Evolutionary conservation across 2,797 vertebrate genomes (phyloP).

Genomic region (Pseudochromis fuscus): DNA sequence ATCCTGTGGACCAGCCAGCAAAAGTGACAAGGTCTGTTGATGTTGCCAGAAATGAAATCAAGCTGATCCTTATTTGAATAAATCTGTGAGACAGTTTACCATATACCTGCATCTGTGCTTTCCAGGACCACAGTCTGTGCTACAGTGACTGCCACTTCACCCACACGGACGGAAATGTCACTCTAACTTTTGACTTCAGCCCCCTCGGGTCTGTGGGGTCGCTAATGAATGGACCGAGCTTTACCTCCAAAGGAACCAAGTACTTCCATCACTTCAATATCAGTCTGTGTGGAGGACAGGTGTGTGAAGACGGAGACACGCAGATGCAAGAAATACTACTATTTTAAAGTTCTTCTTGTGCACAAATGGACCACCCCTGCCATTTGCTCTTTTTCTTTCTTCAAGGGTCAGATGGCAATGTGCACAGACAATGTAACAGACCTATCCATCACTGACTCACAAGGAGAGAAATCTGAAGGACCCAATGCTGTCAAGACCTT

Average conservation of each 20-base stretch:
- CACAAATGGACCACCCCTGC: neutral
- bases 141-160: constrained; percentile 93
- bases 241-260: constrained; percentile 96
- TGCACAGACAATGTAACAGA: constrained; percentile 97
- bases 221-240: constrained; percentile 94
- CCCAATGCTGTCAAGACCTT: constrained; percentile 90
- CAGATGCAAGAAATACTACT: neutral
- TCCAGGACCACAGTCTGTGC: constrained; percentile 93
- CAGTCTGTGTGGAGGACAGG: constrained; percentile 94
- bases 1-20: constrained; percentile 93
- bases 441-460: constrained; percentile 87
- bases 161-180: constrained; percentile 87
- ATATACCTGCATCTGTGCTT: constrained; percentile 4
- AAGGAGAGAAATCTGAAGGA: constrained; percentile 89
- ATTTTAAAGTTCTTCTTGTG: constrained; percentile 6
- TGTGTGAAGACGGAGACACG: constrained; percentile 56
- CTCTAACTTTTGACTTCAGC: constrained; percentile 91
- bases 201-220: constrained; percentile 88
- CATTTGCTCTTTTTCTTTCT: constrained; percentile 7
- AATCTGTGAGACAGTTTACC: neutral
- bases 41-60: neutral
- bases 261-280: constrained; percentile 98
- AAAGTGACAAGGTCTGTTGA: constrained; percentile 86
- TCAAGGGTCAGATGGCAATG: constrained; percentile 88
- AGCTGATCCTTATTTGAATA: neutral